Evolutionary conservation across 2,888 invertebrate genomes (phyloP).

Genomic region (Drosophila emarginata): DNA sequence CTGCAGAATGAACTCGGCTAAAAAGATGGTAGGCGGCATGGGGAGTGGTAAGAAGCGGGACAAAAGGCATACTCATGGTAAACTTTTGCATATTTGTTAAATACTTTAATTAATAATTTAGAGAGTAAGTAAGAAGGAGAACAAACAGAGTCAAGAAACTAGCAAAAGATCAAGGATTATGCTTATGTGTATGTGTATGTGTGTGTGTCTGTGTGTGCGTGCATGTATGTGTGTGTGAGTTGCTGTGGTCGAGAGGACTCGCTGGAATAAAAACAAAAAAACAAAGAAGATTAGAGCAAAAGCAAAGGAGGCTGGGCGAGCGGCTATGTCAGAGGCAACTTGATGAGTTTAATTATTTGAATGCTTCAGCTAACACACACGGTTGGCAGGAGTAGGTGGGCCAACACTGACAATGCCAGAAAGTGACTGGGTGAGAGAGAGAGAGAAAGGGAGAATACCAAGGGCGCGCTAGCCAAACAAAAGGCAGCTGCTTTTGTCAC

Average conservation of each 20-base stretch:
- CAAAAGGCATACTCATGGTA: constrained; percentile 42
- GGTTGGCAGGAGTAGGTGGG: background rate
- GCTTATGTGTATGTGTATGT: constrained; percentile 36
- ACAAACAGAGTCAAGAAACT: constrained; percentile 76
- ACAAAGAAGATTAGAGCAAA: constrained; percentile 74
- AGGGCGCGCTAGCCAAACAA: constrained; percentile 69
- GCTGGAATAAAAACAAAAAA: constrained; percentile 65
- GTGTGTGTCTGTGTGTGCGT: constrained; percentile 29
- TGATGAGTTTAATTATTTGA: constrained; percentile 81
- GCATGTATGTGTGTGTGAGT: constrained; percentile 13
- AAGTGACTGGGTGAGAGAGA: background rate
- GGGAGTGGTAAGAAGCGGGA: constrained; percentile 10
- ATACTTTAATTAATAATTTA: constrained; percentile 81
- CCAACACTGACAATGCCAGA: background rate
- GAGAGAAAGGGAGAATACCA: constrained; percentile 38
- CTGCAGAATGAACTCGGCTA: constrained; percentile 64
- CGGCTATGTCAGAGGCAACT: constrained; percentile 54
- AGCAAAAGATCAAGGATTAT: constrained; percentile 80
- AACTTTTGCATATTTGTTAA: constrained; percentile 78
- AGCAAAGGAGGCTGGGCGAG: constrained; percentile 19
- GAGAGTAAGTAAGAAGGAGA: constrained; percentile 40
- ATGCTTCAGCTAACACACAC: constrained; percentile 63
- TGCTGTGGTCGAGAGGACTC: constrained; percentile 51
- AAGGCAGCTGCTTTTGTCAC: constrained; percentile 78
- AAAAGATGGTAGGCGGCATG: constrained; percentile 11